phyloP scores from a whole-genome alignment of 2,888 invertebrate species.

The Heliothis peltigera region DNA sequence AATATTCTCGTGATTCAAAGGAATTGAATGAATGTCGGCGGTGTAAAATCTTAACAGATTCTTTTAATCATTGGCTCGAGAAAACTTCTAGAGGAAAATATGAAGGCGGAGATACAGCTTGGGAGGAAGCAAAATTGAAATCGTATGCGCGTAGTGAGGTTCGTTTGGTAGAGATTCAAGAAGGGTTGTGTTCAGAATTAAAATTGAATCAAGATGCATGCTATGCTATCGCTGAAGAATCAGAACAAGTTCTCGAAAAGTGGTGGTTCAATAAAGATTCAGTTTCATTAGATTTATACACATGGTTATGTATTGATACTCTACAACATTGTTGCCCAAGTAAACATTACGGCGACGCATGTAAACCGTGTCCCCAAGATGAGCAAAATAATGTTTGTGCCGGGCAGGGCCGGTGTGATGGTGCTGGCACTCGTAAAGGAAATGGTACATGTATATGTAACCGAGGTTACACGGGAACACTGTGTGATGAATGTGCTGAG shows the following conservation, averaged over 20 bases:
- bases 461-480: constrained; percentile 93
- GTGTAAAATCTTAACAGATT: constrained; percentile 93
- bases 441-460: constrained; percentile 97
- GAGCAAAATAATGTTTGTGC: constrained; percentile 92
- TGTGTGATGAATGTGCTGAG: constrained; percentile 93
- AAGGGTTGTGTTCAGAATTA: constrained; percentile 93
- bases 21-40: constrained; percentile 90
- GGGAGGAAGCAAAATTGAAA: constrained; percentile 96
- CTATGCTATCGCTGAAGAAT: constrained; percentile 94
- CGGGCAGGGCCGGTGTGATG: constrained; percentile 94
- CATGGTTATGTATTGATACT: constrained; percentile 94
- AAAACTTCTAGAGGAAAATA: constrained; percentile 96
- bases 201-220: constrained; percentile 94
- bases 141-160: constrained; percentile 96
- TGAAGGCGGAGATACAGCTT: constrained; percentile 97
- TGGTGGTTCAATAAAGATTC: constrained; percentile 95
- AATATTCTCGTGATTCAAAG: constrained; percentile 23
- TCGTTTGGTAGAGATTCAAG: constrained; percentile 97
- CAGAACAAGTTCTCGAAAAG: constrained; percentile 94
- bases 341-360: constrained; percentile 94
- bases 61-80: constrained; percentile 94
- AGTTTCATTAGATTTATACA: constrained; percentile 74
- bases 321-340: constrained; percentile 95
- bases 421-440: constrained; percentile 97
- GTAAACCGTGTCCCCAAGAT: constrained; percentile 92